Evolutionary conservation across 2,888 invertebrate species (phyloP), one percentile per base, ranked within the genome.

Genomic region (Parnassius mnemosyne): DNA sequence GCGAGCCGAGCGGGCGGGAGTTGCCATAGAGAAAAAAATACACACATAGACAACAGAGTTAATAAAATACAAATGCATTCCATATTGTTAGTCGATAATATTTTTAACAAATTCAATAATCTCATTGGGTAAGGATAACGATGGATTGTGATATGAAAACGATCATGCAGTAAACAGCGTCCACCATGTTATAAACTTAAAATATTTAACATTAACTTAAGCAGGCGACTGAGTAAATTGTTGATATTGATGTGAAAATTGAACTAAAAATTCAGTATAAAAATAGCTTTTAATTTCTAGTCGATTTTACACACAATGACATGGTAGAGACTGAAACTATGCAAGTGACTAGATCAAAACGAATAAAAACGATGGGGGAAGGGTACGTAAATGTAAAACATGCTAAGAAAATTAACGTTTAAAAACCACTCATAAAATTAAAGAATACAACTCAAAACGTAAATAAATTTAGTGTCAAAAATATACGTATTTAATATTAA

Each of bases 11-110:
- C 90, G 88, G 90, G 92, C 89, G 93, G 92, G 92, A 91, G 93
- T 92, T 93, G 94, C 94, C 94, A 94, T 93, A 93, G 87, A 93
- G 93, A 92, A 93, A 94, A 94, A 94, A 94, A 93, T 93, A 77
- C 94, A 93, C 92, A 93, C 92, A 93, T 91, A 93, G 89, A 93
- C 92, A 92, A 93, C 92, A 92, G 92, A 93, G 92, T 93, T 93
- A 93, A 92, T 92, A 91, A 83, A 83, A 83, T 84, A 87, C 71
- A 82, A 92, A 93, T 92, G 92, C 94, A 94, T 81, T 81, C 79
- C 77, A 92, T 88, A 85, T 86, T 76, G 20, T 67, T 64, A 50
- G 59, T 61, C 25, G 41, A 51, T 51, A 49, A 34, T n/a, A 64
- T 61, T 60, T 60, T 13, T 12, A 49, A 49, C 49, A n/a, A 49